A percentile compares a stretch with the other conserved stretches of the same genome.
phyloP scores from a whole-genome alignment of 2,888 invertebrate species.

The Drosophila falleni region DNA sequence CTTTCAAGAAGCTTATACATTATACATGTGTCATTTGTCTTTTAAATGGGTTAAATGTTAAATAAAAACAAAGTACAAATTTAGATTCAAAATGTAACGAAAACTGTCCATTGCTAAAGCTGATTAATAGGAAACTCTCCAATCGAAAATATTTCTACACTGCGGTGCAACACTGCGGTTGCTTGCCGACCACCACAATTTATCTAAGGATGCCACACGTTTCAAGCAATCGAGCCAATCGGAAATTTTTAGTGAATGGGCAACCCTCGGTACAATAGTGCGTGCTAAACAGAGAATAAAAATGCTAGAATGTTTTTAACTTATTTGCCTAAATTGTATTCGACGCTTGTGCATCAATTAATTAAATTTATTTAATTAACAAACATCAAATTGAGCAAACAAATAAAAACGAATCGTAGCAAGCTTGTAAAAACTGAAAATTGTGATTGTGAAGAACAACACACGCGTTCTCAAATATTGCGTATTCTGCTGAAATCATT shows the following conservation, averaged over 20 bases:
- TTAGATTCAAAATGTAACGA: constrained; percentile 3
- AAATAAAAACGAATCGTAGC: constrained; percentile 21
- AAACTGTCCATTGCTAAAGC: not conserved
- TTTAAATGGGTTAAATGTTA: constrained; percentile 8
- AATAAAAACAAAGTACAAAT: not conserved
- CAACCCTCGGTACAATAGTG: no score
- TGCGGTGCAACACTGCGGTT: not conserved
- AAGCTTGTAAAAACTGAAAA: constrained; percentile 16
- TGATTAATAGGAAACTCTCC: constrained; percentile 31
- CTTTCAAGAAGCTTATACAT: not conserved
- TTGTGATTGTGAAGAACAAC: not conserved
- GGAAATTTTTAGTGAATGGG: no score
- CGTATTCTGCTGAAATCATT: constrained; percentile 33
- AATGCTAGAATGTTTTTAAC: no score
- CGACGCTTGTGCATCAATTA: not conserved
- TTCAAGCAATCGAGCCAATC: no score
- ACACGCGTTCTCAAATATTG: constrained; percentile 17
- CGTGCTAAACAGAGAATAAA: no score
- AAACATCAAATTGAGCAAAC: not conserved
- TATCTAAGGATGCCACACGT: not conserved
- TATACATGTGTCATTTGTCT: constrained; percentile 2
- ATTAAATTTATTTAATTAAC: not conserved
- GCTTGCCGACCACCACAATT: not conserved
- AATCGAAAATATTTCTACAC: no score
- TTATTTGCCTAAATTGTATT: no score